These are phyloP conservation scores for Thymelicus lineola DNA, from an alignment of 2,888 invertebrate genomes.

Conservation along the genomic window DNA sequence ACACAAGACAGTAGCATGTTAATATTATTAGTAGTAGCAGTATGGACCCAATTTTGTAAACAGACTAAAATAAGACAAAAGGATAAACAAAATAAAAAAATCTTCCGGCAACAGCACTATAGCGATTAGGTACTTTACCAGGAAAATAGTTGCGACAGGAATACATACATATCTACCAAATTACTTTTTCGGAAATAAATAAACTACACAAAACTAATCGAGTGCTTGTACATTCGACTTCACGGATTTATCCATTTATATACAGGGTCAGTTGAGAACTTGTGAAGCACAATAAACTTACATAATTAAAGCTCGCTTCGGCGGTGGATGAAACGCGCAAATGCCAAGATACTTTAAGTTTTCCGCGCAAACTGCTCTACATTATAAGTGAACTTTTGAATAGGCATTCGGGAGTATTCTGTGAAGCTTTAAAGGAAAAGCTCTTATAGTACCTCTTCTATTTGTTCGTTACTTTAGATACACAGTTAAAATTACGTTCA, in stretches of 20 bases:
- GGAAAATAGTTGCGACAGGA: no score
- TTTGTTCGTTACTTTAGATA: neutral
- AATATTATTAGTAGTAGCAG: no score
- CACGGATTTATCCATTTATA: slow-evolving; percentile 23
- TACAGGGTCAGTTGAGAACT: slow-evolving; percentile 13
- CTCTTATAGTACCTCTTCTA: neutral
- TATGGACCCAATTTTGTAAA: no score
- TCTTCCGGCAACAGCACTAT: no score
- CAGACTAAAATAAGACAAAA: no score
- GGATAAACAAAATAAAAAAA: no score
- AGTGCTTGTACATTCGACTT: neutral
- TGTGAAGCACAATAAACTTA: slow-evolving; percentile 26
- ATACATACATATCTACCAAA: no score
- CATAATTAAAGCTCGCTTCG: slow-evolving; percentile 29
- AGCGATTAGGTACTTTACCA: no score
- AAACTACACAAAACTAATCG: neutral
- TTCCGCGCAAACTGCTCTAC: slow-evolving; percentile 31
- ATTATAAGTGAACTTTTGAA: slow-evolving; percentile 34
- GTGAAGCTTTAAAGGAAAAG: slow-evolving; percentile 9
- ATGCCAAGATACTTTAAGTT: slow-evolving; percentile 26
- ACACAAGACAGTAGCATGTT: no score
- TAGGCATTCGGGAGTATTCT: slow-evolving; percentile 24
- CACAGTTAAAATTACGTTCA: neutral
- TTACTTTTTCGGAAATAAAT: neutral
- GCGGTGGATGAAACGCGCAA: slow-evolving; percentile 24